Evolutionary conservation across 1,140 invertebrate genomes (phyloP).

Genomic region (Leptopilina boulardi): DNA sequence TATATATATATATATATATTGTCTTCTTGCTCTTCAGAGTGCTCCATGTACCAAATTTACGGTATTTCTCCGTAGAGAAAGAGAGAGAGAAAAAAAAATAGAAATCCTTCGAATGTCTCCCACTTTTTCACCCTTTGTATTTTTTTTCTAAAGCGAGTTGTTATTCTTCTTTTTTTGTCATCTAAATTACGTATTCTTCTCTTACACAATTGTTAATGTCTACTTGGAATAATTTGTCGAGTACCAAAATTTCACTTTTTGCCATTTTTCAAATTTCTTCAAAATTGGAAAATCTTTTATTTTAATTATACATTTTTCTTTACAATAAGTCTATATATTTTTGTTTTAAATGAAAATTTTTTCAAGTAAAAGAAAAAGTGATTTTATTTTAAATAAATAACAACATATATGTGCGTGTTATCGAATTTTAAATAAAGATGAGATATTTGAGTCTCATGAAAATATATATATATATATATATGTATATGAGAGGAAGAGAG

Average conservation of each 20-base stretch:
- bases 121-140: background rate
- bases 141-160: background rate
- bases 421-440: too few relatives aligned
- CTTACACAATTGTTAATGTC: background rate
- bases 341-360: too few relatives aligned
- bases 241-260: too few relatives aligned
- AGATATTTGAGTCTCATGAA: too few relatives aligned
- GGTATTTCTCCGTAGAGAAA: background rate
- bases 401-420: too few relatives aligned
- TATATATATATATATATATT: background rate
- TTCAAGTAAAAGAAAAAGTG: too few relatives aligned
- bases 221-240: background rate
- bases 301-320: background rate
- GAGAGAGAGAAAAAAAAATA: too few relatives aligned
- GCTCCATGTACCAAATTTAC: background rate
- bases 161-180: background rate
- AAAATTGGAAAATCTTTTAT: background rate
- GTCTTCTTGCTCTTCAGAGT: background rate
- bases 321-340: too few relatives aligned
- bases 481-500: background rate
- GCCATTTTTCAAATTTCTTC: too few relatives aligned
- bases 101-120: background rate
- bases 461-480: too few relatives aligned
- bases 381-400: too few relatives aligned
- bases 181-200: background rate